Evolutionary conservation across 2,113 vertebrate genomes (phyloP), one percentile per base, ranked within the genome.

Genomic region (Pollachius pollachius): DNA sequence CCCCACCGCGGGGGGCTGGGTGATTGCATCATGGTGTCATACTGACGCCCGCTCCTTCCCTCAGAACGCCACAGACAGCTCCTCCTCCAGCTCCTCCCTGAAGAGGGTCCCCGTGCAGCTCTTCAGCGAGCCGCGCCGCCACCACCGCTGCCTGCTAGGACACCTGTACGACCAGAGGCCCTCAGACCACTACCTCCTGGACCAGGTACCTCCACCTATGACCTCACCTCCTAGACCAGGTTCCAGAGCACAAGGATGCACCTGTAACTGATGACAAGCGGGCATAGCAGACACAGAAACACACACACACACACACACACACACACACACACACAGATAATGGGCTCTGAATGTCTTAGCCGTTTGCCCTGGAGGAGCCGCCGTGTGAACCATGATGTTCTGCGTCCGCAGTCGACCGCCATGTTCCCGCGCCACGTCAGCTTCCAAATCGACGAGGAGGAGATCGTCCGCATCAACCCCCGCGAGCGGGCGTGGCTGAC

Each of bases 401-500:
- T 48, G 41, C 12, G 25, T 19, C 17, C 62, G 15, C 77, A 91
- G 90, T 72, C 85, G n/a, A 80, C 93, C 76, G 91, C 93, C 0
- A 90, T 93, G 68, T 92, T 95, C 70, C 94, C 91, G 41, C 93
- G 89, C 15, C 96, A 95, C 2, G 91, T 95, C 85, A 95, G 90
- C 86, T 95, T 98, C 75, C 95, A 92, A 0, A 88, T 95, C 0
- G 96, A 96, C 1, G 96, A 97, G 0, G 95, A 98, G 68, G 96
- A 97, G 82, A 93, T 97, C 0, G 94, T 96, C 3, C 94, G 94
- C 68, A 96, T 98, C 88, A 97, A 96, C 82, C 95, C 96, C 6
- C 89, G 94, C 5, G 96, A 98, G 79, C 94, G 93, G 66, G 89
- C 92, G 77, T 98, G 96, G 97, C 90, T 98, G 84, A 96, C 95